These are phyloP conservation scores for Pelodiscus sinensis DNA, from an alignment of 2,113 vertebrate genomes.

Conservation along the genomic window DNA sequence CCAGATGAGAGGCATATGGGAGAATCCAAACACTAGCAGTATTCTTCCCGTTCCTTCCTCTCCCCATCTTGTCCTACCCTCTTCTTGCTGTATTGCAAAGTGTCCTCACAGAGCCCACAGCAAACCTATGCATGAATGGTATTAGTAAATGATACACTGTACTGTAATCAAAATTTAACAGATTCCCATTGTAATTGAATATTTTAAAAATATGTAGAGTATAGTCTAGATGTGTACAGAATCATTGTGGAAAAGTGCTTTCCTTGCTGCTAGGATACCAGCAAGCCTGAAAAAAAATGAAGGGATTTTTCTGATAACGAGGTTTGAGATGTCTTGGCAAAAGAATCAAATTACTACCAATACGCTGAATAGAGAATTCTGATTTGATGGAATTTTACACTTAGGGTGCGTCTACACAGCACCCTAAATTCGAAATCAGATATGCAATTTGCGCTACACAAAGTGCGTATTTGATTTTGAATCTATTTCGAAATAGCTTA, in stretches of 20 bases:
- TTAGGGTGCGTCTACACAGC: too few relatives aligned
- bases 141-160: not conserved
- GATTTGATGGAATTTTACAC: not conserved
- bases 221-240: not conserved
- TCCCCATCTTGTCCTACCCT: not conserved
- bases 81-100: not conserved
- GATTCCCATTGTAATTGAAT: not conserved
- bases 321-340: not conserved
- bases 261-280: not conserved
- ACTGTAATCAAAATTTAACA: not conserved
- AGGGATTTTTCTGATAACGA: not conserved
- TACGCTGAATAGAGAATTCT: not conserved
- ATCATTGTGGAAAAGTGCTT: not conserved
- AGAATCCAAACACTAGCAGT: not conserved
- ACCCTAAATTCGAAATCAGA: too few relatives aligned
- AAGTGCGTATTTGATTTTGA: too few relatives aligned
- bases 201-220: not conserved
- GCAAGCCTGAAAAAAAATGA: not conserved
- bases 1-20: not conserved
- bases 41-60: not conserved
- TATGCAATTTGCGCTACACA: too few relatives aligned
- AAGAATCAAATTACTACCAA: not conserved
- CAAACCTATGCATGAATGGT: not conserved
- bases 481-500: too few relatives aligned
- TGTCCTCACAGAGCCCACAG: not conserved